phyloP scores from a whole-genome alignment of 2,113 vertebrate genomes.

The Pollimyrus isidori region DNA sequence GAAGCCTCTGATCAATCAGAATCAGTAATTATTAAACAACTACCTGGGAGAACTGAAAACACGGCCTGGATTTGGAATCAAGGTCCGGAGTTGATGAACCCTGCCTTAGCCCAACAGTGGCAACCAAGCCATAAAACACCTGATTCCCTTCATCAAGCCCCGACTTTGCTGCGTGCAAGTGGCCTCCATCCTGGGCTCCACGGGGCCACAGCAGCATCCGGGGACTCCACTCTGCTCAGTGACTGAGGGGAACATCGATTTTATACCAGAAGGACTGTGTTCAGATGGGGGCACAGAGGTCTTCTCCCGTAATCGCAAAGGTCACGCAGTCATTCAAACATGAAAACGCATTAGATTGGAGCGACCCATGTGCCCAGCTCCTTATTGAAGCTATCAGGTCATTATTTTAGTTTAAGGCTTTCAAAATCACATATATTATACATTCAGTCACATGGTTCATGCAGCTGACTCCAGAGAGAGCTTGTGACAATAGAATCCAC shows the following conservation, averaged over 20 bases:
- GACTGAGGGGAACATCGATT: slow-evolving; percentile 58
- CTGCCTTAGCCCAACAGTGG: neutral
- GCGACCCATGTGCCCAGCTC: slow-evolving; percentile 23
- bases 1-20: no score
- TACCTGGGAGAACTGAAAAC: no score
- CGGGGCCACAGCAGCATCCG: neutral
- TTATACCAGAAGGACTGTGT: slow-evolving; percentile 51
- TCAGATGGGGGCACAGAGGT: slow-evolving; percentile 47
- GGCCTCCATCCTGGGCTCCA: neutral
- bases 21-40: no score
- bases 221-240: slow-evolving; percentile 33
- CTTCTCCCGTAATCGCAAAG: slow-evolving; percentile 59
- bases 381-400: slow-evolving; percentile 1
- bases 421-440: neutral
- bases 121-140: neutral
- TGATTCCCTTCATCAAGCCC: neutral
- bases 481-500: neutral
- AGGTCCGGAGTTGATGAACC: no score
- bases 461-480: neutral
- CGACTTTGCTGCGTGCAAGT: slow-evolving; percentile 37
- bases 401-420: slow-evolving; percentile 1
- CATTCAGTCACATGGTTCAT: neutral
- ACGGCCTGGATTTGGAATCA: no score
- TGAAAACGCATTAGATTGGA: slow-evolving; percentile 50
- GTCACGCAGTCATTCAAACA: slow-evolving; percentile 52